Percentiles rank a stretch among this genome's conserved stretches.
Evolutionary conservation across 2,113 vertebrate species (phyloP).

Genomic region (Mionectes macconnelli): DNA sequence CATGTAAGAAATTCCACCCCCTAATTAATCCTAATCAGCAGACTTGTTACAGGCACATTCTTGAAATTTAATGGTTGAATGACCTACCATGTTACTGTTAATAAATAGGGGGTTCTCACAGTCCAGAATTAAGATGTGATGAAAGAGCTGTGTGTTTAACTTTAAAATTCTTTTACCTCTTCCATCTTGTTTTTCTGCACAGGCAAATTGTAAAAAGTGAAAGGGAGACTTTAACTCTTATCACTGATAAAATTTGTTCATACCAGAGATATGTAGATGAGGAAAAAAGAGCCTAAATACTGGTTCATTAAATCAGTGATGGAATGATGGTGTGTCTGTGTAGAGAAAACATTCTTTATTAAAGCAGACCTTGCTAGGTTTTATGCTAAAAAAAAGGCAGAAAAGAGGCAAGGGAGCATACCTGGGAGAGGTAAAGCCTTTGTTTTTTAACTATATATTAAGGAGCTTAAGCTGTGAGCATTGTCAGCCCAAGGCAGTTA

Average conservation of each 20-base stretch:
- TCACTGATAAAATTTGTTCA: background rate
- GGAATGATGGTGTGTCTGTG: background rate
- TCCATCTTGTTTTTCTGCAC: background rate
- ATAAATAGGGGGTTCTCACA: background rate
- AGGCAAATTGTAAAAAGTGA: background rate
- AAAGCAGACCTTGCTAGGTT: background rate
- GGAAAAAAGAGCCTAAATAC: background rate
- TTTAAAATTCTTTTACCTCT: background rate
- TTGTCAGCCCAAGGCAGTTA: background rate
- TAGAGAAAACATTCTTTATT: background rate
- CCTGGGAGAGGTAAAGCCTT: background rate
- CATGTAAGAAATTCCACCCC: background rate
- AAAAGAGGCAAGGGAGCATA: background rate
- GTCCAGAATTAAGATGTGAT: background rate
- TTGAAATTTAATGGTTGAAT: background rate
- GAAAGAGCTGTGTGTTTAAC: background rate
- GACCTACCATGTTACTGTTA: background rate
- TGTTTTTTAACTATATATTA: background rate
- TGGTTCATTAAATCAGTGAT: background rate
- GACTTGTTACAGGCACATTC: background rate
- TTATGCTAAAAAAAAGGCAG: background rate
- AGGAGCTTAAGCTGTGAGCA: too few species aligned
- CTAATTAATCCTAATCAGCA: constrained; percentile 26
- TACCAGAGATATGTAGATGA: background rate
- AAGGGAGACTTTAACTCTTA: background rate